These are phyloP conservation scores for Penelope pileata DNA, from an alignment of 2,113 vertebrate species.

Conservation along the genomic window DNA sequence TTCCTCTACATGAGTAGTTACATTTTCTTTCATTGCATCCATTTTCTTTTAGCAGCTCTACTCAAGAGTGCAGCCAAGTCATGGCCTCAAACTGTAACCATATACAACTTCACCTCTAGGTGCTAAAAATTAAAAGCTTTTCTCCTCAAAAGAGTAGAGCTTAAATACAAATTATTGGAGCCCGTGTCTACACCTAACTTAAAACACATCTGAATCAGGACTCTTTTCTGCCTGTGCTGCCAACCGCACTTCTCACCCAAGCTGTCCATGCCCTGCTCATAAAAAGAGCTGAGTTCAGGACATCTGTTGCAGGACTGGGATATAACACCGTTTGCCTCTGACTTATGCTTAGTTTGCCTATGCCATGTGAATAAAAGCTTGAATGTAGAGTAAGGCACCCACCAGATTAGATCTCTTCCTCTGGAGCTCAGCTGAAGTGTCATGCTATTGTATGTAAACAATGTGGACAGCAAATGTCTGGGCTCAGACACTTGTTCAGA, in stretches of 20 bases:
- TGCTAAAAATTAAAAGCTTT: background rate
- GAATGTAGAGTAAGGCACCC: background rate
- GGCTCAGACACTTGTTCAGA: background rate
- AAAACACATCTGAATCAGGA: background rate
- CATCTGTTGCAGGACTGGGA: background rate
- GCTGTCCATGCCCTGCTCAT: background rate
- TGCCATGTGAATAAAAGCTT: background rate
- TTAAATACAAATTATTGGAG: background rate
- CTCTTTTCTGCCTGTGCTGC: accelerated
- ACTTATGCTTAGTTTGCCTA: background rate
- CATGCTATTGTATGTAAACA: background rate
- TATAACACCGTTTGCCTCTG: background rate
- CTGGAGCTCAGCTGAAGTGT: background rate
- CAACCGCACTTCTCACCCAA: background rate
- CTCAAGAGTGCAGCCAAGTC: background rate
- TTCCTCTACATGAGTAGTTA: background rate
- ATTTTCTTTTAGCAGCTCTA: background rate
- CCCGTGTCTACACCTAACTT: background rate
- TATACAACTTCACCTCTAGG: background rate
- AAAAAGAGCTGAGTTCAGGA: background rate
- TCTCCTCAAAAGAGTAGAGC: background rate
- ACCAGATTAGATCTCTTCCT: background rate
- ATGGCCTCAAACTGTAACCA: background rate
- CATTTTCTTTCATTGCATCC: background rate
- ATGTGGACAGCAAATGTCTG: background rate